phyloP scores from a whole-genome alignment of 2,888 invertebrate genomes.

The Drosophila parthenogenetica region DNA sequence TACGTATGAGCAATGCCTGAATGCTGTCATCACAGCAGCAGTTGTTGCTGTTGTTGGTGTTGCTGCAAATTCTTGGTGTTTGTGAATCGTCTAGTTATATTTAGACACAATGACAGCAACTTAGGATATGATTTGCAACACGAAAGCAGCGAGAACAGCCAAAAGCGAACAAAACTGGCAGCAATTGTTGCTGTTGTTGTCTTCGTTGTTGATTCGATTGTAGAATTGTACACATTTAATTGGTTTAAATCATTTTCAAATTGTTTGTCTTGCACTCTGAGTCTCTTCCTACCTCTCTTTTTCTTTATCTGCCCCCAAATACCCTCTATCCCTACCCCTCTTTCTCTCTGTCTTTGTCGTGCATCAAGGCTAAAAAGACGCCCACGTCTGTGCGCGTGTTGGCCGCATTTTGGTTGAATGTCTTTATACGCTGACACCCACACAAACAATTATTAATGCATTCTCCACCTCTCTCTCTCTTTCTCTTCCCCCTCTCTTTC shows the following conservation, averaged over 20 bases:
- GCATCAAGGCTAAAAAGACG: conserved; percentile 61
- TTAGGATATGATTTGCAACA: conserved; percentile 64
- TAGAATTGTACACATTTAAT: conserved; percentile 61
- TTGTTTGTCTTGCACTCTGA: conserved; percentile 62
- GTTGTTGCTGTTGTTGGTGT: conserved; percentile 20
- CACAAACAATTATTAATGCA: conserved; percentile 19
- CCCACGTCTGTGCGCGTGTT: conserved; percentile 69
- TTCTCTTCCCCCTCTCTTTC: neutral
- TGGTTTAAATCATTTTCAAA: conserved; percentile 77
- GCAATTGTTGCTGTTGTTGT: conserved; percentile 2
- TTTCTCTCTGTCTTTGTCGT: conserved; percentile 8
- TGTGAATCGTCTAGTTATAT: conserved; percentile 61
- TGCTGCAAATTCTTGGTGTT: conserved; percentile 58
- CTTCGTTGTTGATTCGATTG: conserved; percentile 8
- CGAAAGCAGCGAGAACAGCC: conserved; percentile 11
- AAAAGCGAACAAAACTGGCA: conserved; percentile 4
- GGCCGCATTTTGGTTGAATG: conserved; percentile 76
- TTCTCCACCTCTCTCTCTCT: conserved; percentile 8
- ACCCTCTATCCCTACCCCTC: neutral
- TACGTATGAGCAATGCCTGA: conserved; percentile 24
- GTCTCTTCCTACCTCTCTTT: conserved; percentile 16
- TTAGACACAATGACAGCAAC: conserved; percentile 71
- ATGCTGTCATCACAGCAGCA: conserved; percentile 14
- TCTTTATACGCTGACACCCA: conserved; percentile 23
- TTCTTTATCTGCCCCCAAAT: neutral